A percentile compares a stretch with the other conserved stretches of the same genome.
Evolutionary conservation across 2,797 vertebrate species (phyloP).

Genomic region (Clarias fuscus): DNA sequence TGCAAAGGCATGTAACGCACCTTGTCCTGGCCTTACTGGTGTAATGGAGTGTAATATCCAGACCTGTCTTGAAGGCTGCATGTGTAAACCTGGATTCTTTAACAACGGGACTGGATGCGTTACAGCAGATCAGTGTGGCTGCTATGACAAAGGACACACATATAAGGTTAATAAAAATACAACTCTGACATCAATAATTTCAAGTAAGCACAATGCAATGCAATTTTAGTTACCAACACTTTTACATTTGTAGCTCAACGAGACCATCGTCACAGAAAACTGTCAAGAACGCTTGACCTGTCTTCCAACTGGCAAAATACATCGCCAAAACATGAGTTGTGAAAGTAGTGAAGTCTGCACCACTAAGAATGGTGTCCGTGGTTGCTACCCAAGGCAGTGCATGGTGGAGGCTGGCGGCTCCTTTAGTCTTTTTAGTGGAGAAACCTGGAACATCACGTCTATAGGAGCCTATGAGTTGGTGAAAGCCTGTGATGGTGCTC

Average conservation of each 20-base stretch:
- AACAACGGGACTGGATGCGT: constrained; percentile 70
- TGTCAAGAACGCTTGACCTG: constrained; percentile 54
- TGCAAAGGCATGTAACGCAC: constrained; percentile 64
- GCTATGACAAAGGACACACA: constrained; percentile 59
- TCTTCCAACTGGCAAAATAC: constrained; percentile 51
- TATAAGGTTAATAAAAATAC: constrained; percentile 31
- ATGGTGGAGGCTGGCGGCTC: constrained; percentile 58
- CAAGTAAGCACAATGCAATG: neutral
- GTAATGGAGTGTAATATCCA: constrained; percentile 54
- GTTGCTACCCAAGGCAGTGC: constrained; percentile 63
- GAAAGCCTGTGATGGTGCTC: constrained; percentile 38
- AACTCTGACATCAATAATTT: neutral
- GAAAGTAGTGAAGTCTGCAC: constrained; percentile 66
- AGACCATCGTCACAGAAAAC: constrained; percentile 51
- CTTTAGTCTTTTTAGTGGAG: constrained; percentile 69
- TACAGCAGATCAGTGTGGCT: constrained; percentile 67
- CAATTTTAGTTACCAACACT: neutral
- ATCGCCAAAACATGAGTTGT: constrained; percentile 50
- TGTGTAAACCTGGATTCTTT: constrained; percentile 69
- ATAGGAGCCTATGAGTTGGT: constrained; percentile 70
- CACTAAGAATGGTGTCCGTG: constrained; percentile 59
- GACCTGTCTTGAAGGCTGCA: constrained; percentile 72
- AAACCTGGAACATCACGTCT: constrained; percentile 66
- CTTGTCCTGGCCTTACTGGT: constrained; percentile 65
- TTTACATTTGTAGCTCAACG: constrained; percentile 53